Conservation (phyloP, 2,113 vertebrate species). For the Agapornis roseicollis region DNA sequence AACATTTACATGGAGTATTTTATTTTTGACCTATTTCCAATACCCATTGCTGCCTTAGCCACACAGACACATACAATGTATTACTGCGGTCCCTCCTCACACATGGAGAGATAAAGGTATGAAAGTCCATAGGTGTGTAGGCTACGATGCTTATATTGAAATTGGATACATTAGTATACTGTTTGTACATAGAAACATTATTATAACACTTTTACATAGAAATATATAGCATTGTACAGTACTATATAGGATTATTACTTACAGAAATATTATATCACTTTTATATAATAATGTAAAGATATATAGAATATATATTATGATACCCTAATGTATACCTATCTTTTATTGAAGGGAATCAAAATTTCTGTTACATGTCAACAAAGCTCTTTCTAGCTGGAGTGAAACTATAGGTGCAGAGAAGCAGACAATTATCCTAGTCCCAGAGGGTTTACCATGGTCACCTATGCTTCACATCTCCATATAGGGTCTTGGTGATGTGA, state of each 20-base stretch:
- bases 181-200: not conserved
- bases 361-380: not conserved
- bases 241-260: not conserved
- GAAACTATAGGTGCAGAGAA: not conserved
- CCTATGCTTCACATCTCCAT: not conserved
- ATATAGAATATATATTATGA: not conserved
- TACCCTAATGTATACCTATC: not conserved
- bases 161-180: not conserved
- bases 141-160: not conserved
- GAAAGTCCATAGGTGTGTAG: not conserved
- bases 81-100: not conserved
- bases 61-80: too few species aligned
- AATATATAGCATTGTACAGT: not conserved
- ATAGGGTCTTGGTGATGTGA: rapidly evolving
- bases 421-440: not conserved
- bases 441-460: not conserved
- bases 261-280: not conserved
- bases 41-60: not conserved
- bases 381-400: not conserved
- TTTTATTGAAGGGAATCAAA: not conserved
- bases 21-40: not conserved
- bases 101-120: not conserved
- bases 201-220: not conserved
- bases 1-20: not conserved
- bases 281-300: not conserved